Conservation (phyloP, 2,888 invertebrate genomes). For the Coecobrya sp. region DNA sequence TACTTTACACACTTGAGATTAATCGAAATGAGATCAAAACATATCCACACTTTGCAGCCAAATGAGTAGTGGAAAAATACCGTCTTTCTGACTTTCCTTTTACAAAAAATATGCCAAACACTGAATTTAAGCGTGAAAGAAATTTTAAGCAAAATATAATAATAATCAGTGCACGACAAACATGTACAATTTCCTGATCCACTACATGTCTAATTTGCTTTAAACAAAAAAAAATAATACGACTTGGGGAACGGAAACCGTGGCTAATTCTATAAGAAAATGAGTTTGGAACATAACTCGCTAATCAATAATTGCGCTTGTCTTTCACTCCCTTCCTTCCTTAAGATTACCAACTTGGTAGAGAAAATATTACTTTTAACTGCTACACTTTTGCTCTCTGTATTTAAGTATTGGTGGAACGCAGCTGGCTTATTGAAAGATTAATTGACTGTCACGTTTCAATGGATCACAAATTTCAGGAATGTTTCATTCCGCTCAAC, state of each 20-base stretch:
- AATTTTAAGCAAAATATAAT: neutral
- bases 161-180: neutral
- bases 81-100: neutral
- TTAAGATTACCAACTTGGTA: neutral
- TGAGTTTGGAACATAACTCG: neutral
- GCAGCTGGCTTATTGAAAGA: conserved; percentile 68
- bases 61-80: neutral
- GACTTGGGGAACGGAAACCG: neutral
- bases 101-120: neutral
- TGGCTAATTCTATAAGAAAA: neutral
- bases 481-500: conserved; percentile 53
- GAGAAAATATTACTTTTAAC: neutral
- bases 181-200: neutral
- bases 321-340: neutral
- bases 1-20: neutral
- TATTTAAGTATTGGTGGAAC: neutral
- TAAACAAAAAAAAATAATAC: neutral
- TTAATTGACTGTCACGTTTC: conserved; percentile 80
- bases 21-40: conserved; percentile 15
- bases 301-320: conserved; percentile 11
- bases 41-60: neutral
- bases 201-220: conserved; percentile 5
- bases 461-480: conserved; percentile 77
- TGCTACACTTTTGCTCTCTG: neutral
- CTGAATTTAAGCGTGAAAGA: neutral